Base-by-base conservation (phyloP, 2,797 vertebrate species). In the Ctenopoma kingsleyae region DNA sequence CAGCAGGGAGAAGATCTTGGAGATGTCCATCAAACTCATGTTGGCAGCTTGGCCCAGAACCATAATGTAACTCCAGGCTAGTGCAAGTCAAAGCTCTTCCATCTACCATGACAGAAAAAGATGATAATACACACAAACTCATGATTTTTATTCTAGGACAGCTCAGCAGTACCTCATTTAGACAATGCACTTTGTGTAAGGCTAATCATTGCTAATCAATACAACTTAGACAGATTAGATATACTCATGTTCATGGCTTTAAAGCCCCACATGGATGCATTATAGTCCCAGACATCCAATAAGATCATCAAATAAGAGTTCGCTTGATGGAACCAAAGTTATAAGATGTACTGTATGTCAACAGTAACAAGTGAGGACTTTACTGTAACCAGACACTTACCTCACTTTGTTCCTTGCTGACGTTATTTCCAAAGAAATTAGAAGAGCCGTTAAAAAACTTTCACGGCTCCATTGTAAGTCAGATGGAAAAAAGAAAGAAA, bases 1-100 rank as follows among this genome's bases (percentile, higher is more conserved):
- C 76, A 99, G 93, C 92, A 99, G 93, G 74, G 97, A 97, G 91
- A 99, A 97, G 72, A 98, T 96, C 93, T 97, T 98, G 8, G 93
- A 96, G 82, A 99, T 95, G 83, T 99, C 97, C 96, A 99, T 97
- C 74, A 98, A 89, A 87, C 94, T 97, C 96, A 95, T 98, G 82
- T 90, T 91, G 78, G 64, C 73, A 65, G 87, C 81, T 58, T 72
- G 87, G 74, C 88, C 76, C 71, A 81, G 73, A 74, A 89, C 76
- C 63, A 84, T 90, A 91, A 51, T 91, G 91, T 89, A 89, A 69
- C 65, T 85, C 78, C 59, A 66, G 68, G 82, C 68, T 12, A 67
- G 74, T 68, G 74, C 17, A 23, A 48, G 70, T 89, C 85, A 86
- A 20, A 84, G 67, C 20, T 19, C 27, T 1, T 81, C 82, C 91